Conservation (phyloP, 2,888 invertebrate genomes). For the Idaea aversata region DNA sequence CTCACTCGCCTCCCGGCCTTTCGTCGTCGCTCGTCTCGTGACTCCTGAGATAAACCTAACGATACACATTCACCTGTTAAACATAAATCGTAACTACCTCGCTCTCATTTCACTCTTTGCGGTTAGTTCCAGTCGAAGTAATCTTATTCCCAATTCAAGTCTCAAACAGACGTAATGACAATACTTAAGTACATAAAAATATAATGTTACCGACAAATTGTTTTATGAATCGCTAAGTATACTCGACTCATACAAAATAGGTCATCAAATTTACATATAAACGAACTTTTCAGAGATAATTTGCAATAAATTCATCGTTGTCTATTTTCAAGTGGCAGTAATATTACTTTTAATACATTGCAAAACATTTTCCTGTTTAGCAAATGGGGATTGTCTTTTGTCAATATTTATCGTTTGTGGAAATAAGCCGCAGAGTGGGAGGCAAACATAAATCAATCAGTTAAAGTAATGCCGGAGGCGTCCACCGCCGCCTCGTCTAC, state of each 20-base stretch:
- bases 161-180: neutral
- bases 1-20: neutral
- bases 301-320: slow-evolving; percentile 3
- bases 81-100: too few relatives aligned
- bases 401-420: slow-evolving; percentile 6
- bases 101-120: too few relatives aligned
- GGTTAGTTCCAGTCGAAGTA: neutral
- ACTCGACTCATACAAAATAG: neutral
- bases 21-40: neutral
- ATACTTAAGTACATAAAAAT: neutral
- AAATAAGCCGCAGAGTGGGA: neutral
- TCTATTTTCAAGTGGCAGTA: neutral
- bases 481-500: neutral
- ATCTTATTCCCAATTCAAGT: neutral
- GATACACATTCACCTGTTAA: neutral
- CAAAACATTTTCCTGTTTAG: neutral
- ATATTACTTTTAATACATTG: neutral
- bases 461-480: slow-evolving; percentile 1
- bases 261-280: neutral
- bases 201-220: neutral
- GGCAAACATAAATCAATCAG: slow-evolving; percentile 19
- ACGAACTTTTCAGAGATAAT: slow-evolving; percentile 6
- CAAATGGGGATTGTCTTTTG: neutral
- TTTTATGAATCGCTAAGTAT: neutral
- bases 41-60: neutral